Base-by-base conservation (phyloP, 2,888 invertebrate species). In the Pollenia labialis region DNA sequence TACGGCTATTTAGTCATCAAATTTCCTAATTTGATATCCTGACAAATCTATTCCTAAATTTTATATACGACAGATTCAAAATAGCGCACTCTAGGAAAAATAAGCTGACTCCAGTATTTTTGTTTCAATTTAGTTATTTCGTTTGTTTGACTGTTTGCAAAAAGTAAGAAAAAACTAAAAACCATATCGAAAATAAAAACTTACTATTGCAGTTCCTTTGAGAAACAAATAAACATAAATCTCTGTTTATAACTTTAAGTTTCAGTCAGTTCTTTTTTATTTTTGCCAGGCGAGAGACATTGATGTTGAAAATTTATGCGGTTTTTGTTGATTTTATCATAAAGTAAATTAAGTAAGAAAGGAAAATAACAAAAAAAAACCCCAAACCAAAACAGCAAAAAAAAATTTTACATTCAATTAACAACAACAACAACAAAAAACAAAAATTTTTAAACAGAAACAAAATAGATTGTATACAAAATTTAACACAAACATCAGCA, bases 241-340 rank as follows among this genome's bases (percentile, higher is more conserved):
- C 40, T 62, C 8, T 60, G 16, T 42, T 52, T 54, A 46, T 42
- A 50, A 40, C 18, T 44, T 54, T 64, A 11, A 14, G 52, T 54
- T 64, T 48, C 7, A 60, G 4, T 4, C 1, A 14, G 40, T 18
- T 16, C 62, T 50, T 80, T 54, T 12, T 32, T 10, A 44, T 46
- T 66, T 69, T 52, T 80, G 64, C 50, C 62, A 74, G 50, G 42
- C 62, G 56, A 80, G 42, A 58, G 48, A 82, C 79, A 64, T 86
- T 82, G 80, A 81, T 87, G 84, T 69, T 72, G 80, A 56, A 80
- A 87, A 87, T 83, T 68, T 84, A 84, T 84, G 87, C 87, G 84
- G 87, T 87, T 84, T 69, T 62, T 60, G 82, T 71, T 60, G 81
- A 76, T 83, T 83, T 83, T 81, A 80, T 72, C 66, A 79, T 69